Base-by-base conservation (phyloP, 2,113 vertebrate species). In the Phrynosoma blainvillii region DNA sequence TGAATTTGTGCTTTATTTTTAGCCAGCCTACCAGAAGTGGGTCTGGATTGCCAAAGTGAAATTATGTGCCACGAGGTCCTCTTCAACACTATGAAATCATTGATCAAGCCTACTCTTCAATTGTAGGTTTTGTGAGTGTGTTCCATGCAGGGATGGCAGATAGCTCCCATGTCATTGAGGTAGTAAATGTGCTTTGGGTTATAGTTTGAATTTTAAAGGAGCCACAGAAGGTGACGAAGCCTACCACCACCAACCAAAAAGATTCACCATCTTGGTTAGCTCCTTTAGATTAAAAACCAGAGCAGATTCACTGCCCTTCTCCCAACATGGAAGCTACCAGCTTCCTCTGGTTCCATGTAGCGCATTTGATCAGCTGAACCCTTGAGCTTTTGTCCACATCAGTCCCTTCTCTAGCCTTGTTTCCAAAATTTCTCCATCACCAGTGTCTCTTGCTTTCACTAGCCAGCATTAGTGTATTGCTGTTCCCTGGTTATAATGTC, bases 281-380 rank as follows among this genome's bases (percentile, higher is more conserved):
- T 62, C 59, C 4, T 47, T 47, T 47, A 62, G 59, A 62, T 18
- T 62, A 62, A 62, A 62, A 62, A 4, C 59, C 59, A 62, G 59
- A 62, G 59, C 59, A 62, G 59, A 62, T 62, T 62, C 59, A 62
- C 59, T 62, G 59, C 59, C 59, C 59, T 2, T 18, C 59, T 62
- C 59, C 59, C 59, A 62, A 62, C 13, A 62, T 62, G 59, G 59
- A 62, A 62, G 59, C 14, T 16, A 16, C 13, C 13, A 14, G 3
- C 13, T 2, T 14, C 59, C 59, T 16, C 59, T 62, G 59, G 1
- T 62, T 62, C 13, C 14, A 16, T 62, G 8, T 66, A 21, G 5
- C 65, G 6, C 77, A 75, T 82, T 75, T 32, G 54, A 82, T 89
- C n/a, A 78, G 25, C 20, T 80, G 21, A 84, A 62, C 84, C 27